Evolutionary conservation across 1,140 invertebrate genomes (phyloP).

Genomic region (Bombus sylvicola): DNA sequence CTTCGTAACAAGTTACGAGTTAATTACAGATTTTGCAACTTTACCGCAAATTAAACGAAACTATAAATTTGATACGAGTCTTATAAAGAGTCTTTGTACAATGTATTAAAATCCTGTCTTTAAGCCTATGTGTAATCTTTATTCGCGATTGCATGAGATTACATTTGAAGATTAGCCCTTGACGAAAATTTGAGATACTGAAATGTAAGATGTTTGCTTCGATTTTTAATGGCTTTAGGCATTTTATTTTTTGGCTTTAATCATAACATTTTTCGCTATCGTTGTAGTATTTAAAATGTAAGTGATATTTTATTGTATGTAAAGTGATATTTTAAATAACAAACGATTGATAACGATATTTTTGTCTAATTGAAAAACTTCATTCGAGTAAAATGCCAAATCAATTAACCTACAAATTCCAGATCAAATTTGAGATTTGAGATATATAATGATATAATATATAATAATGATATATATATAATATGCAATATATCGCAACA

Average conservation of each 20-base stretch:
- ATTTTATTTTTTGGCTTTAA: neutral
- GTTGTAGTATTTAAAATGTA: too few relatives aligned
- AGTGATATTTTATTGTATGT: neutral
- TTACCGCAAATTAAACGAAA: neutral
- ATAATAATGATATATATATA: too few relatives aligned
- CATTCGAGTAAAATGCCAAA: neutral
- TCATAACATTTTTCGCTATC: neutral
- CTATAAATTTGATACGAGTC: neutral
- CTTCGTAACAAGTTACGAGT: neutral
- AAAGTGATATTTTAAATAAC: neutral
- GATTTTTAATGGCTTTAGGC: neutral
- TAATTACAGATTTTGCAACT: neutral
- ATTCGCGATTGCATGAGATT: constrained; percentile 3
- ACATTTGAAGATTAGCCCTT: neutral
- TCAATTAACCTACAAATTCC: neutral
- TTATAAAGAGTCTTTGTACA: neutral
- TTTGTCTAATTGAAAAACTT: neutral
- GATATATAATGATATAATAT: too few relatives aligned
- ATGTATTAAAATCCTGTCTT: neutral
- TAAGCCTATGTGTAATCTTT: neutral
- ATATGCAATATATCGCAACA: neutral
- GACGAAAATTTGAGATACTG: neutral
- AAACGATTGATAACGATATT: neutral
- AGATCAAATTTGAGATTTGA: neutral
- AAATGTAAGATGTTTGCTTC: neutral